A percentile compares a stretch with the other conserved stretches of the same genome.
Conservation (phyloP, 2,113 vertebrate species). For the Apaloderma vittatum region DNA sequence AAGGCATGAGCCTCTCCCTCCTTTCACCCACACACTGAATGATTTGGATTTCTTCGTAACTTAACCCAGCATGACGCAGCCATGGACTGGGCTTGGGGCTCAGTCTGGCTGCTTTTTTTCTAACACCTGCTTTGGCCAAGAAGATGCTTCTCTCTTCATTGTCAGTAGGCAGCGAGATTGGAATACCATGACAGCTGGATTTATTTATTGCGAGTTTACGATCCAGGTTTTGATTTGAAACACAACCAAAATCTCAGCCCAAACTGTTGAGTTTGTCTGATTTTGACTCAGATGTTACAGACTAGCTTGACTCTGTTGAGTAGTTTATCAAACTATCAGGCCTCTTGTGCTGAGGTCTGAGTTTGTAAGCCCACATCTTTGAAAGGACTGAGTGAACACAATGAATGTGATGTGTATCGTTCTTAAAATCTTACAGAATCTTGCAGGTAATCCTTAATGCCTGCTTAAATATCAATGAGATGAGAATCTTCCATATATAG, state of each 20-base stretch:
- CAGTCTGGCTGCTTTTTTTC: background rate
- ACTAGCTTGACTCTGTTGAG: background rate
- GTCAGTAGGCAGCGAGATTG: background rate
- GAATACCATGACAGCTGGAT: background rate
- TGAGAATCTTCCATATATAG: background rate
- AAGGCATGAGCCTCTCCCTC: constrained; percentile 27
- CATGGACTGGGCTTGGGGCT: background rate
- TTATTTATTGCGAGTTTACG: background rate
- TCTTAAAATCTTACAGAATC: background rate
- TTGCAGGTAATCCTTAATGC: background rate
- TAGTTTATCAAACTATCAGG: background rate
- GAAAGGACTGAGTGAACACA: background rate
- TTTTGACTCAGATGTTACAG: background rate
- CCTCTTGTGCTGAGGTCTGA: background rate
- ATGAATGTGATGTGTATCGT: background rate
- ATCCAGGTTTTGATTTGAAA: background rate
- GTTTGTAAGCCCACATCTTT: background rate
- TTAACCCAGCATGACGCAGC: background rate
- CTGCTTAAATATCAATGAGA: background rate
- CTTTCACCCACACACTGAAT: constrained; percentile 15
- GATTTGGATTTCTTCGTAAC: constrained; percentile 56
- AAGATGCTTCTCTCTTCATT: constrained; percentile 17
- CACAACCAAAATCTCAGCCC: background rate
- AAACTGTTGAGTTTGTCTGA: background rate
- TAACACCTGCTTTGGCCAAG: constrained; percentile 51